A percentile compares a stretch with the other conserved stretches of the same genome.
These are phyloP conservation scores for Mimas tiliae DNA, from an alignment of 2,888 invertebrate species.

Conservation along the genomic window DNA sequence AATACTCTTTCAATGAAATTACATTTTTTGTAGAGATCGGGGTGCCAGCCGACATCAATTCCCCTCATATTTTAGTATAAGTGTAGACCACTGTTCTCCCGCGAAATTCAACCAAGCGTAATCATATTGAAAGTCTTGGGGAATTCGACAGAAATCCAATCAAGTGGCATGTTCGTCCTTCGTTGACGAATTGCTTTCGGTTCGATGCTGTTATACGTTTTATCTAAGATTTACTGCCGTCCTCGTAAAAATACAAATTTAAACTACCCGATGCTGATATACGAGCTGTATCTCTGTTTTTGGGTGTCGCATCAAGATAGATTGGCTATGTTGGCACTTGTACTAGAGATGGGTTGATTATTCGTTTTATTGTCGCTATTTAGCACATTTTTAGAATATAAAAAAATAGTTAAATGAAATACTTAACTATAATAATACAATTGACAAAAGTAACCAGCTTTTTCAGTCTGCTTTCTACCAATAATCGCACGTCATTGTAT, in stretches of 20 bases:
- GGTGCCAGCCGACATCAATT: not conserved
- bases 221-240: constrained; percentile 29
- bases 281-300: no score
- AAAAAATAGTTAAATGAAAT: no score
- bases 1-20: not conserved
- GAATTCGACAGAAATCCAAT: constrained; percentile 41
- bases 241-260: constrained; percentile 10
- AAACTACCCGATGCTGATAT: no score
- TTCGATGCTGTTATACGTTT: constrained; percentile 34
- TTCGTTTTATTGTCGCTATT: no score
- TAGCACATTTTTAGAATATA: no score
- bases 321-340: not conserved
- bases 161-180: constrained; percentile 39
- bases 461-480: no score
- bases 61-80: not conserved
- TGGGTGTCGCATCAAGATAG: not conserved
- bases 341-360: not conserved
- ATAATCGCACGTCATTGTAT: no score
- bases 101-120: constrained; percentile 42
- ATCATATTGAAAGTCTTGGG: constrained; percentile 43
- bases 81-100: constrained; percentile 35
- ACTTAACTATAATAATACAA: no score
- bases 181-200: constrained; percentile 23
- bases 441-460: no score
- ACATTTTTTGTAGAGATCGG: not conserved